Base-by-base conservation (phyloP, 2,888 invertebrate species). In the Byasa hedistus region DNA sequence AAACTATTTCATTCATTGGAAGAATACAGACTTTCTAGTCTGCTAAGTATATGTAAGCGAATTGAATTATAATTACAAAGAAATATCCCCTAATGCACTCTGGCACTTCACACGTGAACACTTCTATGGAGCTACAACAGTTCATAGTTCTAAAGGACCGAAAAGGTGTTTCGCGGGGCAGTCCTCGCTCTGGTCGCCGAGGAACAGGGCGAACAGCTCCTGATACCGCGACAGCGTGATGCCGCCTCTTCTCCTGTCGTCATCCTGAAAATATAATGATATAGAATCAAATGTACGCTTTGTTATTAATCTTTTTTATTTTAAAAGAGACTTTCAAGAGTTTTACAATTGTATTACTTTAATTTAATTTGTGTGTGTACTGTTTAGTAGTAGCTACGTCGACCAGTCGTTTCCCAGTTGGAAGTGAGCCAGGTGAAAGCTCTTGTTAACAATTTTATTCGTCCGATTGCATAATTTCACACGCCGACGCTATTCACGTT, bases 181-280 rank as follows among this genome's bases (percentile, higher is more conserved):
- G 74, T 94, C 93, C 66, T 96, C 96, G 72, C 93, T 94, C 51
- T 94, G 94, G 83, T 96, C 95, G 27, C 96, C 96, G 69, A 96
- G 92, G 88, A 96, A 96, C 83, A 96, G 94, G 0, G 96, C 96
- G 82, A 96, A 97, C 3, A 96, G 91, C 82, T 96, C 96, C 82
- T 96, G 96, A 81, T 96, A 97, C 80, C 96, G 93, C 7, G 95
- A 93, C 68, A 96, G 82, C 3, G 95, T 96, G 58, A 97, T 87
- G 5, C 96, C 96, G 32, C 96, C 96, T 77, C 94, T 94, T 86
- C 94, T 94, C 79, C 95, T 93, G 86, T 97, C 96, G 70, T 96
- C 96, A 74, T 96, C 96, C 96, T 96, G 85, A 68, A 71, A 69
- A 52, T 36, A 21, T 54, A 15, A 39, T 15, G 15, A 39, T 39